Percentiles rank a stretch among this genome's conserved stretches.
These are phyloP conservation scores for Sternotherus odoratus DNA, from an alignment of 2,797 vertebrate species.

Conservation along the genomic window DNA sequence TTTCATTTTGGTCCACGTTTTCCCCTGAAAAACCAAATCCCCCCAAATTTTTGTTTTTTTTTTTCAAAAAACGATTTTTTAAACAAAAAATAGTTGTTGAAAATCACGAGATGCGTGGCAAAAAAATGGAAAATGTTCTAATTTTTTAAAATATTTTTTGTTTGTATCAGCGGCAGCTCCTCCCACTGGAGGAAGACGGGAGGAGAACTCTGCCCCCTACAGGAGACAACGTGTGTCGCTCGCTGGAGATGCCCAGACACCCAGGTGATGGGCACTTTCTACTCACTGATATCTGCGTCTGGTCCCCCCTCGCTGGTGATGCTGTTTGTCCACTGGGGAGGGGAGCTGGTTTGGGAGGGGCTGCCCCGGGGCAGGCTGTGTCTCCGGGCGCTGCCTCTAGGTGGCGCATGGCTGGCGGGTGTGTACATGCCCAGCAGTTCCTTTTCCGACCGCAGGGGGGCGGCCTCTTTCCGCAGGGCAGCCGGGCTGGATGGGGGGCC, in stretches of 20 bases:
- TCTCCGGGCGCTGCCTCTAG: fast-evolving
- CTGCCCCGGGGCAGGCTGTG: neutral
- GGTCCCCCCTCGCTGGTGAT: constrained; percentile 47
- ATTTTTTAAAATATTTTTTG: neutral
- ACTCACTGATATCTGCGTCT: constrained; percentile 67
- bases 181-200: neutral
- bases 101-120: neutral
- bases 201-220: neutral
- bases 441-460: fast-evolving
- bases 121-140: neutral
- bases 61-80: neutral
- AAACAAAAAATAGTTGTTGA: neutral
- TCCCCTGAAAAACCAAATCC: neutral
- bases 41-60: neutral
- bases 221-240: fast-evolving
- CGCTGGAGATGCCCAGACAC: neutral
- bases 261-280: neutral
- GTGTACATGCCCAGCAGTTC: neutral
- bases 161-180: neutral
- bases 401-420: fast-evolving
- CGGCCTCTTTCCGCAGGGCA: fast-evolving
- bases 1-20: neutral
- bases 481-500: fast-evolving
- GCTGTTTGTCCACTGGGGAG: constrained; percentile 50
- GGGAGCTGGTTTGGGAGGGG: constrained; percentile 37